A percentile compares a stretch with the other conserved stretches of the same genome.
Conservation (phyloP, 2,797 vertebrate genomes). For the Petrocephalus schoutedeni region DNA sequence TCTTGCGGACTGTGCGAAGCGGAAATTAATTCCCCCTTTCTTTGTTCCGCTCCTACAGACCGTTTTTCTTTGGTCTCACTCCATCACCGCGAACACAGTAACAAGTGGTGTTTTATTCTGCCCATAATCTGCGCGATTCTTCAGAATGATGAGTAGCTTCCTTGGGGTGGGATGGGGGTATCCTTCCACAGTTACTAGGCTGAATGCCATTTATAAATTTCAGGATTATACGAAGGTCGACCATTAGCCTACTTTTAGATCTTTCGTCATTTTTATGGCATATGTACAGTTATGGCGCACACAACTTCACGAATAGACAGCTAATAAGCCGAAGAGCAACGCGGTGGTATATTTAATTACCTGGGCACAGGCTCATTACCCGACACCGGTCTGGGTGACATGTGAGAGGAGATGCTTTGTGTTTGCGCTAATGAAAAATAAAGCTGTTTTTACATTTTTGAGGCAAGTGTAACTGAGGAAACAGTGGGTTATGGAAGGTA, state of each 20-base stretch:
- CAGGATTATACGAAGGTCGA: not conserved
- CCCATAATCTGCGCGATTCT: constrained; percentile 1
- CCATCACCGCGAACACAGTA: constrained; percentile 17
- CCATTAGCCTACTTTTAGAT: constrained; percentile 1
- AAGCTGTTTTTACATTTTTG: not conserved
- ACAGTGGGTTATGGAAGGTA: not conserved
- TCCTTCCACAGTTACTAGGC: constrained; percentile 6
- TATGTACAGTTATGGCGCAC: not conserved
- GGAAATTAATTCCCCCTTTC: constrained; percentile 17
- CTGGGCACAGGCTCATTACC: not conserved
- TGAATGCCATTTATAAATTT: constrained; percentile 19
- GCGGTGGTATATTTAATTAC: not conserved
- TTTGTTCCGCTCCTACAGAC: constrained; percentile 3
- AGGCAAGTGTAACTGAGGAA: not conserved
- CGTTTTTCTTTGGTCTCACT: constrained; percentile 17
- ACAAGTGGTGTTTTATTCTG: constrained; percentile 11
- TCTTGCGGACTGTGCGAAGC: not conserved
- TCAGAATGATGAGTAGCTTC: constrained; percentile 22
- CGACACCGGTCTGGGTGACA: not conserved
- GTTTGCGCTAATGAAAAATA: not conserved
- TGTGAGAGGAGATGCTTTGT: not conserved
- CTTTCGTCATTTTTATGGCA: not conserved
- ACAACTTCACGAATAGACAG: not conserved
- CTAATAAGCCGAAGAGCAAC: not conserved
- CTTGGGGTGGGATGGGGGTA: not conserved